Base-by-base conservation (phyloP, 2,888 invertebrate species). In the Auanema sp. region DNA sequence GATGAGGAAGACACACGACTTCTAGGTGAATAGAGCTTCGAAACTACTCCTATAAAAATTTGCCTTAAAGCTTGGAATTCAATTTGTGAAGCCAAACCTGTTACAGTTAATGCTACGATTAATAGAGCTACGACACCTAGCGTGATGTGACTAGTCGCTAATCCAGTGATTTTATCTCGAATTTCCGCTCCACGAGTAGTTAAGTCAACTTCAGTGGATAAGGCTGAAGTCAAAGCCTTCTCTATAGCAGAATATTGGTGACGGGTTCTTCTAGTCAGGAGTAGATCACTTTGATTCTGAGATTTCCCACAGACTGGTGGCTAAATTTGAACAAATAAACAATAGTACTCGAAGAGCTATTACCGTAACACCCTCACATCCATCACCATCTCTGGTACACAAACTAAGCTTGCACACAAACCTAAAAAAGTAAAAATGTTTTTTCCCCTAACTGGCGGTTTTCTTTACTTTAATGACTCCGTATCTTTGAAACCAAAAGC, bases 291-390 rank as follows among this genome's bases (percentile, higher is more conserved):
- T n/a, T 63, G 61, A 60, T 73, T 74, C 14, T 47, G 41, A 24
- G 8, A 33, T 8, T 33, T 33, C 8, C 65, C 65, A 50, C 76
- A 76, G 8, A 57, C 14, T 10, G 76, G 76, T 0, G 76, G 76
- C 75, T 75, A 49, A 57, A 70, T 61, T 25, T 3, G 56, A n/a
- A 43, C 47, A 52, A 52, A 52, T 18, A n/a, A n/a, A n/a, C n/a
- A n/a, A n/a, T n/a, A n/a, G n/a, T n/a, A n/a, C n/a, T n/a, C n/a
- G n/a, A 11, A 52, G 8, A 12, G 1, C 8, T 25, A 24, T 25
- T 74, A 81, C 81, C 63, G 79, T 76, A 53, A 77, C 67, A 21
- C 81, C 81, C 61, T 79, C 75, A 68, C 81, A 81, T 0, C 79
- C 78, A 60, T 79, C 81, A 4, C 78, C 78, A 62, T 78, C 78